Conservation (phyloP, 1,140 invertebrate species). For the Eupristina koningsbergeri region DNA sequence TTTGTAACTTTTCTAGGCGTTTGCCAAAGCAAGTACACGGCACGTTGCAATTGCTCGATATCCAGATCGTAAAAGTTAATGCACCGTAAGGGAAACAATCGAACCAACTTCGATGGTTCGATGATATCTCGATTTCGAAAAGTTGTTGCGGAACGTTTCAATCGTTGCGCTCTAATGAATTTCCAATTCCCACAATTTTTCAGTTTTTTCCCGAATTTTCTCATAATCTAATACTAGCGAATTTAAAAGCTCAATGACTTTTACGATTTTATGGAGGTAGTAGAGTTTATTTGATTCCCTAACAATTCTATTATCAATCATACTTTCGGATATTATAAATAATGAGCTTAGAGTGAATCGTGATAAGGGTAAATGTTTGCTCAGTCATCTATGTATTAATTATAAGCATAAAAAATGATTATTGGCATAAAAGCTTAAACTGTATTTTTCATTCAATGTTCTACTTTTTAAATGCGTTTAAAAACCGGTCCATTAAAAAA, state of each 20-base stretch:
- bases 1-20: slow-evolving; percentile 59
- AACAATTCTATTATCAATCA: background rate
- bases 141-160: slow-evolving; percentile 58
- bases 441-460: background rate
- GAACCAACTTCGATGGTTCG: slow-evolving; percentile 56
- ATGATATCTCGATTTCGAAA: slow-evolving; percentile 60
- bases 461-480: background rate
- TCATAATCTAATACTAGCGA: slow-evolving; percentile 12
- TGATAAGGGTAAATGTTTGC: background rate
- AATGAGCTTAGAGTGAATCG: background rate
- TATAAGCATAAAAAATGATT: background rate
- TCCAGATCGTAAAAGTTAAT: slow-evolving; percentile 64
- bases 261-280: slow-evolving; percentile 5
- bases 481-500: background rate
- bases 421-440: background rate
- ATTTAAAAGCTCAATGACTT: background rate
- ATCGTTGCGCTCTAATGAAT: slow-evolving; percentile 52
- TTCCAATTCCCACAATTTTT: slow-evolving; percentile 43
- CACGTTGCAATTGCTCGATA: slow-evolving; percentile 60
- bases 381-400: background rate
- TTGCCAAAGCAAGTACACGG: slow-evolving; percentile 58
- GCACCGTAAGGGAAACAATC: slow-evolving; percentile 63
- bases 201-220: slow-evolving; percentile 27
- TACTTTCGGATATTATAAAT: background rate
- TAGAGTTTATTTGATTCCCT: background rate